phyloP scores from a whole-genome alignment of 2,888 invertebrate species.

The Drosophila hamatofila region DNA sequence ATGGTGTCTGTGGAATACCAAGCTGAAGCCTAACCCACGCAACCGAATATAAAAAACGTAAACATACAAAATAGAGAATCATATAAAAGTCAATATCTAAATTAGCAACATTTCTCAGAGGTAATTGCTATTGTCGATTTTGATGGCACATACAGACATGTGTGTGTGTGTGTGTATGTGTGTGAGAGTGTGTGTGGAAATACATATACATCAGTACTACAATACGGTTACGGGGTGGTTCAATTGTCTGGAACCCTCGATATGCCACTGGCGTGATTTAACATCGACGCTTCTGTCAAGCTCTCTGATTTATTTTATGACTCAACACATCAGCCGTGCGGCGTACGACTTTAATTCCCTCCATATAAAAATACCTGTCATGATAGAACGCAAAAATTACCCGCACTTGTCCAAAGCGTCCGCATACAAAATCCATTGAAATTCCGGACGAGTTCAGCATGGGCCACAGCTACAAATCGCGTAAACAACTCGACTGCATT shows the following conservation, averaged over 20 bases:
- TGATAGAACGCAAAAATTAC: constrained; percentile 68
- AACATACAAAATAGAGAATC: constrained; percentile 30
- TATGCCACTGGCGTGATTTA: constrained; percentile 70
- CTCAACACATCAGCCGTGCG: constrained; percentile 64
- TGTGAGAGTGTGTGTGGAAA: constrained; percentile 33
- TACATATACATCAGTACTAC: constrained; percentile 37
- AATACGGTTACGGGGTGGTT: constrained; percentile 26
- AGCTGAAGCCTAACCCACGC: constrained; percentile 9
- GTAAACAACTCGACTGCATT: constrained; percentile 75
- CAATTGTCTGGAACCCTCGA: constrained; percentile 37
- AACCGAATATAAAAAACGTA: constrained; percentile 14
- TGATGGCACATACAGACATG: neutral
- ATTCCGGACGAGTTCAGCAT: constrained; percentile 68
- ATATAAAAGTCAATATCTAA: constrained; percentile 57
- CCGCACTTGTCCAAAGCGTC: constrained; percentile 49
- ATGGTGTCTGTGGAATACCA: constrained; percentile 40
- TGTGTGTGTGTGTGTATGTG: constrained; percentile 5
- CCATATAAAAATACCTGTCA: constrained; percentile 66
- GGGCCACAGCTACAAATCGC: constrained; percentile 78
- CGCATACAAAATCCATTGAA: constrained; percentile 61
- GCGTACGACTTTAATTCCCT: constrained; percentile 47
- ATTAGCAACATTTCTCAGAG: constrained; percentile 61
- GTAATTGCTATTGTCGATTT: constrained; percentile 66
- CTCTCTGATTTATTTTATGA: constrained; percentile 77
- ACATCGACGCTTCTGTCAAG: constrained; percentile 74